phyloP scores from a whole-genome alignment of 2,797 vertebrate species.

The Coregonus sp. region DNA sequence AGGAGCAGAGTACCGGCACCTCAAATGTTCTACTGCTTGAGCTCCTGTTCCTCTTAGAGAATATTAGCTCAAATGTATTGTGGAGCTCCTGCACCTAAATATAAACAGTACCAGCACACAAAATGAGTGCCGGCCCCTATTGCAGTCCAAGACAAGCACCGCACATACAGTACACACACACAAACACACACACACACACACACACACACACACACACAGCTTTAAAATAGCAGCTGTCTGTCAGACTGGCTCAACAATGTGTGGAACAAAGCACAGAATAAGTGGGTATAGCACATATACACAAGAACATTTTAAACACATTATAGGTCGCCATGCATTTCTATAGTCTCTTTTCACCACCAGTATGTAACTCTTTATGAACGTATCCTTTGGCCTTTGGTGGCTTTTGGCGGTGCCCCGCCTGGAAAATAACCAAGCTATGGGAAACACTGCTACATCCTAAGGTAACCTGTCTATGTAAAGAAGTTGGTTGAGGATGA shows the following conservation, averaged over 20 bases:
- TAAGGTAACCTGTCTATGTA: constrained; percentile 1
- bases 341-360: not conserved
- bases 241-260: not conserved
- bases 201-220: constrained; percentile 8
- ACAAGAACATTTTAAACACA: not conserved
- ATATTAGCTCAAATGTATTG: too few species aligned
- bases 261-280: not conserved
- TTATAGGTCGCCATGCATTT: not conserved
- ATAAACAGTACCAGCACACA: too few species aligned
- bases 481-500: not conserved
- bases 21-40: too few species aligned
- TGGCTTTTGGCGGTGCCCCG: too few species aligned
- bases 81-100: too few species aligned
- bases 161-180: not conserved
- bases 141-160: too few species aligned
- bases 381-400: too few species aligned
- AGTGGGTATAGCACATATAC: not conserved
- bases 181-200: not conserved
- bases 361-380: too few species aligned
- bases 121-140: too few species aligned
- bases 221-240: not conserved
- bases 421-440: too few species aligned
- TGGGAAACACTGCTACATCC: not conserved
- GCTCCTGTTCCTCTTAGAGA: too few species aligned
- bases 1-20: too few species aligned